A percentile compares a stretch with the other conserved stretches of the same genome.
Conservation (phyloP, 1,140 invertebrate species). For the Plectrocnemia conspersa region DNA sequence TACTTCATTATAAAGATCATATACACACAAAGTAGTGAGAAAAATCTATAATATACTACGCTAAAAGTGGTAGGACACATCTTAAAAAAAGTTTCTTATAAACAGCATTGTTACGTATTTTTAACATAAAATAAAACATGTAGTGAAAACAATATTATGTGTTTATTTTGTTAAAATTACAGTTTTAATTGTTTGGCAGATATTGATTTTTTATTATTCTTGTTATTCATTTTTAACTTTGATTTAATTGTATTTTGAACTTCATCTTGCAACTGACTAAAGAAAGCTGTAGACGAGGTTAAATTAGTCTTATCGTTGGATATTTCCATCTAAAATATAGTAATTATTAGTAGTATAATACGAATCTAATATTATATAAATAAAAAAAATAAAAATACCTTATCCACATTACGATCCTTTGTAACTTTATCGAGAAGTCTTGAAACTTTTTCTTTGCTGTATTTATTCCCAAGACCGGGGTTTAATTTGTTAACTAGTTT, state of each 20-base stretch:
- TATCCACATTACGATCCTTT: conserved; percentile 60
- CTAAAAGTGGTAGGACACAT: too few species aligned
- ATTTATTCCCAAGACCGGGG: conserved; percentile 56
- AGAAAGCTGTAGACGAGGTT: conserved; percentile 80
- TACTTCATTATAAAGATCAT: too few species aligned
- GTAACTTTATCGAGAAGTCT: conserved; percentile 56
- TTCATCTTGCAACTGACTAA: conserved; percentile 74
- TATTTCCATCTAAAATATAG: conserved; percentile 48
- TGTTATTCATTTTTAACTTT: conserved; percentile 41
- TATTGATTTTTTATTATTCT: conserved; percentile 38
- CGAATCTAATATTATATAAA: neutral
- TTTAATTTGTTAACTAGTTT: conserved; percentile 44
- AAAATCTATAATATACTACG: too few species aligned
- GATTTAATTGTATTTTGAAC: conserved; percentile 49
- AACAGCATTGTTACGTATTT: too few species aligned
- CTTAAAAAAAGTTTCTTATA: too few species aligned
- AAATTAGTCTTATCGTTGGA: conserved; percentile 52
- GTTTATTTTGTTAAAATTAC: conserved; percentile 14
- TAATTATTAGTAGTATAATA: too few species aligned
- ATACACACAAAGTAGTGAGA: too few species aligned
- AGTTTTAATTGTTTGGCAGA: conserved; percentile 34
- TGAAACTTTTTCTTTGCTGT: conserved; percentile 45
- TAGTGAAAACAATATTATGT: neutral
- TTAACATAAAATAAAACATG: neutral
- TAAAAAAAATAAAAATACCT: conserved; percentile 40